A percentile compares a stretch with the other conserved stretches of the same genome.
Evolutionary conservation across 1,140 invertebrate genomes (phyloP).

Genomic region (Conus betulinus): DNA sequence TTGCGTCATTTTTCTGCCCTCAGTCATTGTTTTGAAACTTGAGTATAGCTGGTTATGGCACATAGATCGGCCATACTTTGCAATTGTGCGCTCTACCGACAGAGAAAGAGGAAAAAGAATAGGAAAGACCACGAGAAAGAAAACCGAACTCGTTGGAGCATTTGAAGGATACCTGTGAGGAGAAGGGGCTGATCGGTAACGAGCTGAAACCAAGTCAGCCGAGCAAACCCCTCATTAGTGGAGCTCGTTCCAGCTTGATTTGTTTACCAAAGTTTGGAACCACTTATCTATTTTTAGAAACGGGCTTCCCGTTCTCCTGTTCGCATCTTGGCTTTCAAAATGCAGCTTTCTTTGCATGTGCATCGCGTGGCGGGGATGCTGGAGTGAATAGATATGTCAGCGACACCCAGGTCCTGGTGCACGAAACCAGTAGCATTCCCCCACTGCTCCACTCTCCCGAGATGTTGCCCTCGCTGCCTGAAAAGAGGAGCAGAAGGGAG

Average conservation of each 20-base stretch:
- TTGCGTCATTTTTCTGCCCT: no score
- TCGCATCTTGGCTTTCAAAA: conserved; percentile 25
- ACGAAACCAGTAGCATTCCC: no score
- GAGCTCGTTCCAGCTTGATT: conserved; percentile 4
- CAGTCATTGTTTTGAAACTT: no score
- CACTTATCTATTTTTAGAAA: conserved; percentile 36
- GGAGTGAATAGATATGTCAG: conserved; percentile 30
- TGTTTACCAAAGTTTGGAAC: conserved; percentile 30
- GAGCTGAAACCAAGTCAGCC: conserved; percentile 22
- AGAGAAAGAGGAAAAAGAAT: no score
- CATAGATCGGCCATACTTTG: no score
- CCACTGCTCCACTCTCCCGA: no score
- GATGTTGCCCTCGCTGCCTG: no score
- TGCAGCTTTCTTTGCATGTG: conserved; percentile 29
- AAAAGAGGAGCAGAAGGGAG: no score
- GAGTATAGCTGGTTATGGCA: no score
- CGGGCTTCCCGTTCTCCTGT: neutral
- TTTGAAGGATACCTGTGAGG: neutral
- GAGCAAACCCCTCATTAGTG: conserved; percentile 16
- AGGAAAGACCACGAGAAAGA: no score
- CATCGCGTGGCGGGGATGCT: conserved; percentile 6
- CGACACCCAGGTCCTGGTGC: neutral
- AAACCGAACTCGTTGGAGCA: no score
- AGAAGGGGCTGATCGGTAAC: conserved; percentile 12
- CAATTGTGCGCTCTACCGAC: no score